These are phyloP conservation scores for Aptenodytes forsteri DNA, from an alignment of 2,113 vertebrate genomes.

Conservation along the genomic window DNA sequence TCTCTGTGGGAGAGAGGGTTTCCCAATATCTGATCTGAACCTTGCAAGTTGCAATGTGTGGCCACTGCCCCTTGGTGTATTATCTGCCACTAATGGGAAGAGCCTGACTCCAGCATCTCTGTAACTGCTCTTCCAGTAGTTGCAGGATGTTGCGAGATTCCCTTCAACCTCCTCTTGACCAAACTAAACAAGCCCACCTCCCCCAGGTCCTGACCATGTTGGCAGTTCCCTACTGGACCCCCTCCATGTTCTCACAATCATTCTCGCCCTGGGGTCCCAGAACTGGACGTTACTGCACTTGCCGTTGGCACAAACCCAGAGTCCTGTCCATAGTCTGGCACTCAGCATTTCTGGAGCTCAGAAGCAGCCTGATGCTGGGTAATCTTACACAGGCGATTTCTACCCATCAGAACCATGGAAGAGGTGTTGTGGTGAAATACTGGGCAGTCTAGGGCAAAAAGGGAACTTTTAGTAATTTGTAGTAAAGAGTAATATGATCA, in stretches of 20 bases:
- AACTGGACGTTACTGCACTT: rapidly evolving
- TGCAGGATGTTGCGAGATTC: neutral
- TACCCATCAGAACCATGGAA: neutral
- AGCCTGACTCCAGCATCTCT: neutral
- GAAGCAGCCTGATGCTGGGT: neutral
- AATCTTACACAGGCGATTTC: neutral
- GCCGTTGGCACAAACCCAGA: neutral
- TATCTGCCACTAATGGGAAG: neutral
- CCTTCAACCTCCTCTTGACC: neutral
- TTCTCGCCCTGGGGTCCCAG: neutral
- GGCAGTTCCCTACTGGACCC: neutral
- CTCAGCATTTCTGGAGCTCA: neutral
- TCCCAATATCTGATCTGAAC: neutral
- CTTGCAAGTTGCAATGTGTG: neutral
- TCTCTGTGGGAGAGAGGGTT: neutral
- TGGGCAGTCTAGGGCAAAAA: neutral
- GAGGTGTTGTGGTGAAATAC: neutral
- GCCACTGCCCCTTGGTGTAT: neutral
- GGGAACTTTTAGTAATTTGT: neutral
- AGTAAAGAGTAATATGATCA: rapidly evolving
- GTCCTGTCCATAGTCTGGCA: neutral
- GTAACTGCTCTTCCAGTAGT: neutral
- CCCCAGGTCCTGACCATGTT: neutral
- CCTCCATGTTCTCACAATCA: neutral
- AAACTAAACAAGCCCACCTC: neutral